Evolutionary conservation across 2,797 vertebrate species (phyloP).

Genomic region (Miichthys miiuy): DNA sequence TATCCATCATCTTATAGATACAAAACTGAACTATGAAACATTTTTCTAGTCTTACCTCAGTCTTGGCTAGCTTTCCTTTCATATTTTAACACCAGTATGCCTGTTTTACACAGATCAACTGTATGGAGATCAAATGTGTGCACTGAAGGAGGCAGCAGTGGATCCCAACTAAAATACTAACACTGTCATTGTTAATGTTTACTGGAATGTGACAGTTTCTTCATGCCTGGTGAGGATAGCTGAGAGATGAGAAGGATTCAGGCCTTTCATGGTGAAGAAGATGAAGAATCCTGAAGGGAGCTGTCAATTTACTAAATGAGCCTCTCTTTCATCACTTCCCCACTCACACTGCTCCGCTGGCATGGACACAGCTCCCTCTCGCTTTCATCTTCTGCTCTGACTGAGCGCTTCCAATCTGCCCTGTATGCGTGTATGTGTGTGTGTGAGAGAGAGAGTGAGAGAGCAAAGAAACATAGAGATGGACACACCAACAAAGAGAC

Average conservation of each 20-base stretch:
- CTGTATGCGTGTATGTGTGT: conserved; percentile 11
- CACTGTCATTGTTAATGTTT: conserved; percentile 60
- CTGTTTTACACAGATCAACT: conserved; percentile 27
- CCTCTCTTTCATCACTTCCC: conserved; percentile 75
- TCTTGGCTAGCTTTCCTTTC: conserved; percentile 26
- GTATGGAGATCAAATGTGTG: conserved; percentile 31
- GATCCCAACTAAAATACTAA: conserved; percentile 58
- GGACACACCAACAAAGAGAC: conserved; percentile 26
- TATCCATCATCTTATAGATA: not conserved
- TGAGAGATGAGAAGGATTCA: conserved; percentile 46
- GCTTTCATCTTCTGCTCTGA: conserved; percentile 75
- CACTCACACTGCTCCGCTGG: conserved; percentile 67
- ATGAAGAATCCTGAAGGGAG: conserved; percentile 71
- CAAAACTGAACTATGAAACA: conserved; percentile 12
- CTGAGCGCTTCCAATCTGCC: conserved; percentile 58
- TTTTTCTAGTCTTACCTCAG: not conserved
- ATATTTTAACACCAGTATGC: conserved; percentile 4
- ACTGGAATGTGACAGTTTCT: conserved; percentile 64
- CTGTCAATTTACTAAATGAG: conserved; percentile 80
- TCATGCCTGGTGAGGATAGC: conserved; percentile 58
- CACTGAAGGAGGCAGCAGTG: conserved; percentile 52
- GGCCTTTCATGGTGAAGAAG: conserved; percentile 63
- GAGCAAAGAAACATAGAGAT: conserved; percentile 2
- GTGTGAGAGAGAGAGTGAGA: not conserved
- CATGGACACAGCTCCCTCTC: conserved; percentile 66